These are phyloP conservation scores for Drosophila kurseongensis DNA, from an alignment of 1,140 invertebrate species.

Conservation along the genomic window DNA sequence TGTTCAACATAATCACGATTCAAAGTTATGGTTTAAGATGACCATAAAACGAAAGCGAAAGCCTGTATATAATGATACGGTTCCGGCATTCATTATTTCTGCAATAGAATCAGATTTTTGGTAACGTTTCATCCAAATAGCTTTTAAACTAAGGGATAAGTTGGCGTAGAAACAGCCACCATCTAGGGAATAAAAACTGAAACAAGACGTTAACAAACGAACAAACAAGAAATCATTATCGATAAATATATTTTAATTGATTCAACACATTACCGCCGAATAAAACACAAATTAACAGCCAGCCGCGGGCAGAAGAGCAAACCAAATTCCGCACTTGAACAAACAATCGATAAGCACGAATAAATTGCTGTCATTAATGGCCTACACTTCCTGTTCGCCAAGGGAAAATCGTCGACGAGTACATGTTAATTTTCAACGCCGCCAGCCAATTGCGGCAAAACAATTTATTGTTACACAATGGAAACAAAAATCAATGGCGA, in stretches of 20 bases:
- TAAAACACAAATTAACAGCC: constrained; percentile 52
- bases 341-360: constrained; percentile 67
- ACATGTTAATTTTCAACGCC: constrained; percentile 73
- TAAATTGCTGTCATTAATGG: constrained; percentile 73
- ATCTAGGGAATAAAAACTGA: neutral
- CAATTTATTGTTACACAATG: constrained; percentile 72
- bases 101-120: too few species aligned
- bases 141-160: too few species aligned
- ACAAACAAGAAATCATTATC: constrained; percentile 10
- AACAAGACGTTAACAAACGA: neutral
- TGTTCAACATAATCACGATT: too few species aligned
- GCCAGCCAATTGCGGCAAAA: constrained; percentile 40
- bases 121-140: too few species aligned
- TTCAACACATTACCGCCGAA: constrained; percentile 20
- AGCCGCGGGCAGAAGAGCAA: constrained; percentile 21
- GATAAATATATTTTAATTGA: constrained; percentile 40
- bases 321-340: constrained; percentile 19
- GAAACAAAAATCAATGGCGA: constrained; percentile 49
- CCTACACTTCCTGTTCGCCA: constrained; percentile 41
- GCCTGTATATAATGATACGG: too few species aligned
- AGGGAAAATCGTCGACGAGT: constrained; percentile 28
- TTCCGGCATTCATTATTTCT: too few species aligned
- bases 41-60: too few species aligned
- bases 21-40: too few species aligned
- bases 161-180: too few species aligned